A percentile compares a stretch with the other conserved stretches of the same genome.
phyloP scores from a whole-genome alignment of 2,113 vertebrate species.

The Lethenteron camtschaticum region DNA sequence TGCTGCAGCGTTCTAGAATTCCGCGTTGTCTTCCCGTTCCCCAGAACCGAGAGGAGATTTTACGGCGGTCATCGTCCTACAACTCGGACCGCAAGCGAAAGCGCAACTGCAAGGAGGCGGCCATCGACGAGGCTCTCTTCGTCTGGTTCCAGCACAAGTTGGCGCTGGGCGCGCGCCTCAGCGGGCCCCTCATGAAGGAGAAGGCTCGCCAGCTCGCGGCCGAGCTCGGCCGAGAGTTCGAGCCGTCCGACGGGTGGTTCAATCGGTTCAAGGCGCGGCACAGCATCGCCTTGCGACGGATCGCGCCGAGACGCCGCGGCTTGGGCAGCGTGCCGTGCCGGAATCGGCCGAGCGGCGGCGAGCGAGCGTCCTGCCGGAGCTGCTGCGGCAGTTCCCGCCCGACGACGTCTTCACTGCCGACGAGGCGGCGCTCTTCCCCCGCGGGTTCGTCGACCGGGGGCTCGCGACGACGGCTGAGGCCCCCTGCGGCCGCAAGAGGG shows the following conservation, averaged over 20 bases:
- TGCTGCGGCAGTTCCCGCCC: not conserved
- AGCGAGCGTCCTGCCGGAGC: not conserved
- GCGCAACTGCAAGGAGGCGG: slow-evolving; percentile 4
- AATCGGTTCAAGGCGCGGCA: slow-evolving; percentile 8
- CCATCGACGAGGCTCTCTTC: not conserved
- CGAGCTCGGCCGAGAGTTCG: not conserved
- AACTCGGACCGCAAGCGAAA: slow-evolving; percentile 4
- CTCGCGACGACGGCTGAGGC: accelerated
- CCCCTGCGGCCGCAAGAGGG: not conserved
- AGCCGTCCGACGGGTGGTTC: slow-evolving; percentile 6
- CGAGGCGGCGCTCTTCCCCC: not conserved
- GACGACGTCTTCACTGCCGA: not conserved
- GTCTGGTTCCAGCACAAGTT: slow-evolving; percentile 9
- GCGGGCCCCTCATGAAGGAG: slow-evolving; percentile 7
- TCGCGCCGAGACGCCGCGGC: not conserved
- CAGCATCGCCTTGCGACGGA: slow-evolving; percentile 6
- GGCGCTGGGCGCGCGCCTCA: slow-evolving; percentile 1
- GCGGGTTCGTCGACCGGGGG: accelerated
- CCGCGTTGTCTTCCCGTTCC: not conserved
- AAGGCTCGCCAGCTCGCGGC: slow-evolving; percentile 8
- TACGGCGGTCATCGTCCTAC: slow-evolving; percentile 3
- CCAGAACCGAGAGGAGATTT: slow-evolving; percentile 7
- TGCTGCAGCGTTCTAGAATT: not conserved
- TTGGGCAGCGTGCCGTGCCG: not conserved
- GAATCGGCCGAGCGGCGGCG: not conserved